phyloP scores from a whole-genome alignment of 2,113 vertebrate genomes.

The Eurypyga helias region DNA sequence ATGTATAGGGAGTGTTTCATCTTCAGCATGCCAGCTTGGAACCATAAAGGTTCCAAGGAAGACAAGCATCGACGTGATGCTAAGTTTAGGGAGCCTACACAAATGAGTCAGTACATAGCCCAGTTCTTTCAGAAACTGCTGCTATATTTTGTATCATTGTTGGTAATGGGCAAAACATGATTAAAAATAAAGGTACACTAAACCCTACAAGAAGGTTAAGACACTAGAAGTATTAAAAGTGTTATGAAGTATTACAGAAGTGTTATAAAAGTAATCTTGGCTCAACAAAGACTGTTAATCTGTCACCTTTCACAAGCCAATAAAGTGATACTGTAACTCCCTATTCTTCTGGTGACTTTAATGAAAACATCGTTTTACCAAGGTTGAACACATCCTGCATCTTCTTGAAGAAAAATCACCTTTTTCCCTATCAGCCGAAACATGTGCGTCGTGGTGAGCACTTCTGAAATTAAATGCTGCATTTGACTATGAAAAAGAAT shows the following conservation, averaged over 20 bases:
- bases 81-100: background rate
- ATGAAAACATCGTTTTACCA: background rate
- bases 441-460: background rate
- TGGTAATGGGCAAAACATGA: background rate
- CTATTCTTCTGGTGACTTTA: background rate
- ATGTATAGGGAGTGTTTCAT: background rate
- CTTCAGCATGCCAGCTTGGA: background rate
- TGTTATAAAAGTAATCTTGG: background rate
- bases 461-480: background rate
- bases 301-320: background rate
- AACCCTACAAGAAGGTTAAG: background rate
- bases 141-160: background rate
- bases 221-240: background rate
- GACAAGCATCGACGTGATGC: background rate
- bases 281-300: background rate
- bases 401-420: background rate
- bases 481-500: rapidly evolving
- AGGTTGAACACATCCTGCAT: background rate
- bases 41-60: background rate
- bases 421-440: background rate
- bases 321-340: background rate
- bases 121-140: background rate
- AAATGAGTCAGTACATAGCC: background rate
- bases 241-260: background rate
- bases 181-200: background rate